Evolutionary conservation across 2,888 invertebrate species (phyloP).

Genomic region (Drosophila barbarae): DNA sequence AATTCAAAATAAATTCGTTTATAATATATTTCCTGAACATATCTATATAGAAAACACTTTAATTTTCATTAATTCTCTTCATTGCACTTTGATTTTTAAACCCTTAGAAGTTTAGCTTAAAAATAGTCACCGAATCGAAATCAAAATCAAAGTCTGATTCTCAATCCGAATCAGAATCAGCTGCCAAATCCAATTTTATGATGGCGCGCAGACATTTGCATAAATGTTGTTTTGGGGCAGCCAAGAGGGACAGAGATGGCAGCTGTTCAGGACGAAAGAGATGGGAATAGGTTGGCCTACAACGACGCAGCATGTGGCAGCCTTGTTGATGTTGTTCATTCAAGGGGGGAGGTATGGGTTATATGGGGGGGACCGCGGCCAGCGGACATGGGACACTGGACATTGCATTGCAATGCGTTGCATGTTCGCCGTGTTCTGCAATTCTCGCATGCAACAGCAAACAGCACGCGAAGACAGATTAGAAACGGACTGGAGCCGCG

Average conservation of each 20-base stretch:
- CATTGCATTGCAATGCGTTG: conserved; percentile 49
- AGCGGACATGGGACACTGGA: conserved; percentile 18
- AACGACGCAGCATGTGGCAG: conserved; percentile 63
- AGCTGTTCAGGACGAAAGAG: conserved; percentile 18
- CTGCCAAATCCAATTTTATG: conserved; percentile 75
- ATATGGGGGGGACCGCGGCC: neutral
- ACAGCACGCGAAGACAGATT: conserved; percentile 73
- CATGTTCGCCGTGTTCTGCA: conserved; percentile 67
- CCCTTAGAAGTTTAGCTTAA: conserved; percentile 40
- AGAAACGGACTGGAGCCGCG: conserved; percentile 53
- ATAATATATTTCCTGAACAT: conserved; percentile 12
- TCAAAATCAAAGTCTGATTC: conserved; percentile 34
- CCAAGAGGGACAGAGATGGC: conserved; percentile 20
- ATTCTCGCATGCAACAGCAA: conserved; percentile 66
- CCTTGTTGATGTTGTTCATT: conserved; percentile 50
- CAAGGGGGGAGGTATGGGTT: neutral
- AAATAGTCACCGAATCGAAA: conserved; percentile 62
- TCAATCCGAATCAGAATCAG: conserved; percentile 58
- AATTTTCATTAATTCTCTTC: neutral
- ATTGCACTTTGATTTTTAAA: conserved; percentile 6
- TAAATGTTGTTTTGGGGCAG: conserved; percentile 39
- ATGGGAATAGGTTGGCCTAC: conserved; percentile 20
- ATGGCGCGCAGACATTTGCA: conserved; percentile 61
- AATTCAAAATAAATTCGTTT: neutral
- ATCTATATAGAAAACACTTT: no score